Base-by-base conservation (phyloP, 2,797 vertebrate species). In the Momotus momota region DNA sequence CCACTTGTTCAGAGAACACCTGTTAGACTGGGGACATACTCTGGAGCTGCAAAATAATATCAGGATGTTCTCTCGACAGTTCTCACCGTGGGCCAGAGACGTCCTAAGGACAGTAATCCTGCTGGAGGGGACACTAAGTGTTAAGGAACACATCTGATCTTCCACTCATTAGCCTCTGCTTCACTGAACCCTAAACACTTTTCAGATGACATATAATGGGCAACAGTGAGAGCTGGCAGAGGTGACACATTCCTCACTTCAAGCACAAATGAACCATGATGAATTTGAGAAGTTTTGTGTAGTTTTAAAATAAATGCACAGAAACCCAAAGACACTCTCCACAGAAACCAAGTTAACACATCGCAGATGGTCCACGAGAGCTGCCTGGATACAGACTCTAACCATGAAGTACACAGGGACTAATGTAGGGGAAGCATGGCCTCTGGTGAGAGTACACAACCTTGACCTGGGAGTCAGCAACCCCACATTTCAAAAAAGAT, bases 381-480 rank as follows among this genome's bases (percentile, higher is more conserved):
- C 55, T 62, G 19, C 12, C 69, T 52, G 40, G 33, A 51, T 25
- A 40, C 26, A 27, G 48, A 25, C 10, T 26, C 46, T 64, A 48
- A 12, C 43, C 20, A 12, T 52, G 67, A 81, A 52, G 17, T 15
- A 21, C 1, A 1, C 55, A 87, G 73, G 35, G 48, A 51, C 60
- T 74, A 52, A 64, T 1, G 5, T 4, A 22, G 31, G 22, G 13
- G 23, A 58, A 77, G 51, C 5, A 65, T 64, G 86, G 54, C 23
- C 11, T 29, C 41, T 35, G 25, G 29, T 61, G 20, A 78, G 27
- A 86, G 35, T 17, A 3, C 49, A 20, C 0, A 0, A 25, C 13
- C 45, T 35, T 41, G 21, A 52, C 10, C 33, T 8, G 18, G 41
- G 41, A 90, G 61, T 38, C 66, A 81, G 65, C 35, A 64, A 9